Evolutionary conservation across 2,888 invertebrate genomes (phyloP).

Genomic region (Cyaniris semiargus): DNA sequence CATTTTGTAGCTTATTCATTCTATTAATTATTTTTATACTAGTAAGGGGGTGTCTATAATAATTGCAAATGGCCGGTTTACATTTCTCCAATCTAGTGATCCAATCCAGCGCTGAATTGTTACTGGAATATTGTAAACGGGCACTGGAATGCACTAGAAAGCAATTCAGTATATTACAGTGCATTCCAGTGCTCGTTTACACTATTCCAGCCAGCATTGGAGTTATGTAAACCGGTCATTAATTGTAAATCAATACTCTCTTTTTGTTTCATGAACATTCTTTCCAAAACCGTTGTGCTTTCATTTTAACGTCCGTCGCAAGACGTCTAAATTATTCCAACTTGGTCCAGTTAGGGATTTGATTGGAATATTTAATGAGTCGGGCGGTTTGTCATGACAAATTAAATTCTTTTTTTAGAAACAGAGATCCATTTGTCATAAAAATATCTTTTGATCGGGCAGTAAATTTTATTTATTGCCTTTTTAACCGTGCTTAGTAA

Average conservation of each 20-base stretch:
- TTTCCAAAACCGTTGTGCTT: not conserved
- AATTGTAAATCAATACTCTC: not conserved
- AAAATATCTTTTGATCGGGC: not conserved
- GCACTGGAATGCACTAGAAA: too few species aligned
- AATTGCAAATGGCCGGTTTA: too few species aligned
- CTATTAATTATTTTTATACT: too few species aligned
- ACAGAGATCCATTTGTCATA: slow-evolving; percentile 36
- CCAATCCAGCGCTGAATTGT: too few species aligned
- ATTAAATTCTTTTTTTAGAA: slow-evolving; percentile 35
- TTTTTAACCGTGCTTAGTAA: not conserved
- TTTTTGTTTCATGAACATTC: not conserved
- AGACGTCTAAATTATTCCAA: slow-evolving; percentile 42
- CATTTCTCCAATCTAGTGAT: too few species aligned
- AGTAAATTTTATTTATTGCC: not conserved
- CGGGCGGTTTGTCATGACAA: slow-evolving; percentile 39
- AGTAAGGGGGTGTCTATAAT: too few species aligned
- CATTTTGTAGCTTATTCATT: too few species aligned
- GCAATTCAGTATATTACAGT: too few species aligned
- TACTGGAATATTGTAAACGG: too few species aligned
- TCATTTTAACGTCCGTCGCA: slow-evolving; percentile 37
- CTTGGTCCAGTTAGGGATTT: slow-evolving; percentile 37
- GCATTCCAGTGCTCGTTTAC: too few species aligned
- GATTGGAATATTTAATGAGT: slow-evolving; percentile 58
- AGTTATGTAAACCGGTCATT: too few species aligned
- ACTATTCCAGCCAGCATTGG: too few species aligned